Conservation (phyloP, 2,113 vertebrate genomes). For the Pseudorasbora parva region DNA sequence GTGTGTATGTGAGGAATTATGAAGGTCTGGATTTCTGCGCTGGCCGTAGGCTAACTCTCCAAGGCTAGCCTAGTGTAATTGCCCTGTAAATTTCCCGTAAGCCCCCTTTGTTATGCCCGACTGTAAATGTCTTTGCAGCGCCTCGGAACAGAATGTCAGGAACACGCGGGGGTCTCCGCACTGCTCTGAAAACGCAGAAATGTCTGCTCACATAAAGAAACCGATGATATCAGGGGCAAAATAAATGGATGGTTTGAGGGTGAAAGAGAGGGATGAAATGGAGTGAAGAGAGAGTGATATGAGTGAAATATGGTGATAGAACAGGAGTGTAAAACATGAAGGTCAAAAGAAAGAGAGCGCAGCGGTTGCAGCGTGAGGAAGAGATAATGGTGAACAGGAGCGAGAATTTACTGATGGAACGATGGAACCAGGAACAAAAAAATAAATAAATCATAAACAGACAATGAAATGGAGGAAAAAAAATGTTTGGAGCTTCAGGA, state of each 20-base stretch:
- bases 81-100: slow-evolving; percentile 74
- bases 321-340: slow-evolving; percentile 44
- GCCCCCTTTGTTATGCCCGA: slow-evolving; percentile 59
- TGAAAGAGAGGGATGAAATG: slow-evolving; percentile 36
- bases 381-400: slow-evolving; percentile 44
- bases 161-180: not conserved
- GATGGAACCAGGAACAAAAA: slow-evolving; percentile 44
- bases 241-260: slow-evolving; percentile 34
- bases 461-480: slow-evolving; percentile 45
- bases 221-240: slow-evolving; percentile 29
- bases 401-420: slow-evolving; percentile 55
- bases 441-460: slow-evolving; percentile 51
- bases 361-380: not conserved
- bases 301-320: slow-evolving; percentile 62
- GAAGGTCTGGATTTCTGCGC: slow-evolving; percentile 53
- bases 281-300: slow-evolving; percentile 55
- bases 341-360: slow-evolving; percentile 53
- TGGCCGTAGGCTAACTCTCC: slow-evolving; percentile 65
- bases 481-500: not conserved
- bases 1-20: slow-evolving; percentile 25
- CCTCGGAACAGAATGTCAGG: slow-evolving; percentile 39
- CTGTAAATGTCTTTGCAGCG: slow-evolving; percentile 59
- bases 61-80: slow-evolving; percentile 65
- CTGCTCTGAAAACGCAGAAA: not conserved
- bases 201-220: not conserved